These are phyloP conservation scores for Flabesymbios commensalis DNA, from an alignment of 2,888 invertebrate genomes.

Conservation along the genomic window DNA sequence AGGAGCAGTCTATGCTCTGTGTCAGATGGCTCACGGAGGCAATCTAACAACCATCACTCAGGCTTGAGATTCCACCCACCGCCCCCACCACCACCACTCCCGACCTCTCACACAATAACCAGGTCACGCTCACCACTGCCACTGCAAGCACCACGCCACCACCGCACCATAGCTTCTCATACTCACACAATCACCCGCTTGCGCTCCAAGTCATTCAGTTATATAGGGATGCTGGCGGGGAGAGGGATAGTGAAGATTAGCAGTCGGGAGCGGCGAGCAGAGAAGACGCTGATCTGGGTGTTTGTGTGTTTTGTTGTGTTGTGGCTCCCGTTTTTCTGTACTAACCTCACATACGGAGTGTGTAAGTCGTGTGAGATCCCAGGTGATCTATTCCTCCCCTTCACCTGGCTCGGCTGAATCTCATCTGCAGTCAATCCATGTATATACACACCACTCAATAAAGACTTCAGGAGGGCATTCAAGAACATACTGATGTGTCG, in stretches of 20 bases:
- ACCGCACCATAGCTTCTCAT: too few relatives aligned
- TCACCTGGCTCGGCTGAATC: slow-evolving; percentile 36
- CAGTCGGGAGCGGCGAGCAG: slow-evolving; percentile 32
- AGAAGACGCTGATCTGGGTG: slow-evolving; percentile 37
- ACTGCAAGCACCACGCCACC: not conserved
- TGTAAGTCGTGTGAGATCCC: slow-evolving; percentile 32
- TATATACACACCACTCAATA: slow-evolving; percentile 36
- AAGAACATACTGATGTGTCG: slow-evolving; percentile 23
- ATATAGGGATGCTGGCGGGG: slow-evolving; percentile 25
- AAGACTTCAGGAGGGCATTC: slow-evolving; percentile 34
- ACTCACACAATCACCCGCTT: not conserved
- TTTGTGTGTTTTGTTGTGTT: slow-evolving; percentile 34
- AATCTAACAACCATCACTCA: too few relatives aligned
- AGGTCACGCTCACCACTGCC: too few relatives aligned
- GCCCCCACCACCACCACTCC: too few relatives aligned
- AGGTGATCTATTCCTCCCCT: slow-evolving; percentile 21
- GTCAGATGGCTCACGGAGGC: too few relatives aligned
- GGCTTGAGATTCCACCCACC: too few relatives aligned
- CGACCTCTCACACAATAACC: too few relatives aligned
- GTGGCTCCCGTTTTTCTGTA: slow-evolving; percentile 36
- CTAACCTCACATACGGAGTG: slow-evolving; percentile 32
- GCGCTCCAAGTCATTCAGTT: slow-evolving; percentile 5
- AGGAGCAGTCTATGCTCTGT: not conserved
- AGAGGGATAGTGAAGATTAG: slow-evolving; percentile 20
- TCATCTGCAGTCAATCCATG: slow-evolving; percentile 37